Evolutionary conservation across 2,797 vertebrate genomes (phyloP), one percentile per base, ranked within the genome.

Genomic region (Mus caroli): DNA sequence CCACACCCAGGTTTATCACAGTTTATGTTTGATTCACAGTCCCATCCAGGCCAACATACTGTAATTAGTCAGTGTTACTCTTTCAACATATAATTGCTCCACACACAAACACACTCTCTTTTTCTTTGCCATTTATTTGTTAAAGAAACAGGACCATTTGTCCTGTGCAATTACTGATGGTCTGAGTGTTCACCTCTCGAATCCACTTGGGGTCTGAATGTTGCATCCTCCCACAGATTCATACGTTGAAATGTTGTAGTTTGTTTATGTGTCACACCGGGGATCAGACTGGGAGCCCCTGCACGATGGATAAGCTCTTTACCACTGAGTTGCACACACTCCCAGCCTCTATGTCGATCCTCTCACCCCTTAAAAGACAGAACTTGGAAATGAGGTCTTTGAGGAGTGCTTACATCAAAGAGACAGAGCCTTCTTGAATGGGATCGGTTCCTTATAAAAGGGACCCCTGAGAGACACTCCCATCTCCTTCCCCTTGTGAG

Each of bases 111-210:
- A 28, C 10, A 26, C 78, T 75, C 64, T 79, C 2, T 64, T 13
- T 54, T 17, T 26, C 19, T 87, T 86, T 76, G 40, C 9, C 56
- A 34, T 67, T 88, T 88, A 64, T 60, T 93, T 93, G n/a, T 91
- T 90, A 67, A 89, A 78, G 75, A 97, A 91, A 88, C 50, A 60
- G 58, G 5, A 6, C 88, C 37, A 91, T 93, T 76, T 90, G 71
- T 94, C 4, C 52, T 43, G 20, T 50, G 84, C 88, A 50, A 62
- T 88, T 75, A 80, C 12, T 15, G 10, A 17, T 58, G 50, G 37
- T 64, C 62, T 89, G 31, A 31, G 64, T 37, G 10, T 85, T 91
- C 31, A 8, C 12, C 87, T 43, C 20, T 84, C 50, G 56, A 26
- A 67, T 73, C 19, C 64, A 86, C 15, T 10, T 62, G 3, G 54